These are phyloP conservation scores for Engraulis encrasicolus DNA, from an alignment of 2,113 vertebrate species.

Conservation along the genomic window DNA sequence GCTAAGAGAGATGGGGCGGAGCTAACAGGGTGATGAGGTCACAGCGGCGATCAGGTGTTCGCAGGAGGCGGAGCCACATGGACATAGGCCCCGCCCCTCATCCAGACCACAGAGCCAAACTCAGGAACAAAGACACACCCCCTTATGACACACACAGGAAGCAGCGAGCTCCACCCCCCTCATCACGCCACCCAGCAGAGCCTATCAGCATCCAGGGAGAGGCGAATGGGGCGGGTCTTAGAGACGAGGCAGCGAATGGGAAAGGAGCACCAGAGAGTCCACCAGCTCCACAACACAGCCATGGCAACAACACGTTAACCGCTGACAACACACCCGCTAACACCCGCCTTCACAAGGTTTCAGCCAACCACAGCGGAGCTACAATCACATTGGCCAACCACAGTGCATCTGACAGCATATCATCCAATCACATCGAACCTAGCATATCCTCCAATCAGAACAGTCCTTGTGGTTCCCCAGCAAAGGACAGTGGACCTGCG, in stretches of 20 bases:
- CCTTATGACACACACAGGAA: constrained; percentile 62
- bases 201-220: constrained; percentile 57
- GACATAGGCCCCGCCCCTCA: constrained; percentile 61
- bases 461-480: neutral
- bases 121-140: constrained; percentile 64
- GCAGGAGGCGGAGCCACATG: constrained; percentile 68
- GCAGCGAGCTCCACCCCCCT: constrained; percentile 53
- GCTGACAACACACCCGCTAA: no score
- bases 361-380: no score
- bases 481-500: constrained; percentile 25
- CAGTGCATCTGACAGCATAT: no score
- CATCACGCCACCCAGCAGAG: constrained; percentile 56
- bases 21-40: no score
- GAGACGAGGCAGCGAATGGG: no score
- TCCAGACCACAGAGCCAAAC: constrained; percentile 64
- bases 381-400: no score
- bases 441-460: neutral
- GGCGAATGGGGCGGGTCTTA: constrained; percentile 61
- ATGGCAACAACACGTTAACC: constrained; percentile 33
- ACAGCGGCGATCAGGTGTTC: constrained; percentile 74
- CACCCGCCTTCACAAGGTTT: no score
- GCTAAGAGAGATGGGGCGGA: no score
- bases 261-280: no score
- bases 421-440: constrained; percentile 17
- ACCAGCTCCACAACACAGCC: constrained; percentile 55